phyloP scores from a whole-genome alignment of 2,113 vertebrate genomes.

The Clinocottus analis region DNA sequence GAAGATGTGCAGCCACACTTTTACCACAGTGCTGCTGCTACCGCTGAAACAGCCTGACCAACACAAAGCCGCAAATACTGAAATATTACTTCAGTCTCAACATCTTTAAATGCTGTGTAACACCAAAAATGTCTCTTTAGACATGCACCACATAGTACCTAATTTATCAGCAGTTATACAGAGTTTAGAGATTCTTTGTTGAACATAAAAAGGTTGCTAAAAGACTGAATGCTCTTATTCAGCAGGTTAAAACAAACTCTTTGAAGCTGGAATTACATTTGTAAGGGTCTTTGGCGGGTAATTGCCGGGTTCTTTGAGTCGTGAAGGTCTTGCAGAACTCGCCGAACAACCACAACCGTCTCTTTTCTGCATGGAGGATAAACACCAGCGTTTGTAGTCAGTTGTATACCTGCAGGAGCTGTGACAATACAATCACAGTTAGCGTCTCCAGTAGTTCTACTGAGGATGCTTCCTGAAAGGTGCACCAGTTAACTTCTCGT shows the following conservation, averaged over 20 bases:
- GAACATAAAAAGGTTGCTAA: not conserved
- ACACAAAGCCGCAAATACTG: not conserved
- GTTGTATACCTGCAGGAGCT: slow-evolving; percentile 22
- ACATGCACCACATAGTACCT: not conserved
- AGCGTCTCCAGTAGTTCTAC: slow-evolving; percentile 47
- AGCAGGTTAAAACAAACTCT: slow-evolving; percentile 15
- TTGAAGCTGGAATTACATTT: not conserved
- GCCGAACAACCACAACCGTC: slow-evolving; percentile 1
- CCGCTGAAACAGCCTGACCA: not conserved
- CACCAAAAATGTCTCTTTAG: not conserved
- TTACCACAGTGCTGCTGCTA: not conserved
- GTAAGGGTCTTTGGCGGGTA: not conserved
- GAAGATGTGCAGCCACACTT: slow-evolving; percentile 13
- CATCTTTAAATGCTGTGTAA: not conserved
- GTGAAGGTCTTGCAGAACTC: not conserved
- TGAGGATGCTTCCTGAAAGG: slow-evolving; percentile 53
- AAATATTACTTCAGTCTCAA: not conserved
- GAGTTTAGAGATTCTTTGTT: not conserved
- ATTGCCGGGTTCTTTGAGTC: not conserved
- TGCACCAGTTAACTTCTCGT: slow-evolving; percentile 67
- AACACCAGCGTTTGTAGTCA: slow-evolving; percentile 25
- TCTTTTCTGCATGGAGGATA: slow-evolving; percentile 10
- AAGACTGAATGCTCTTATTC: not conserved
- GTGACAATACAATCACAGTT: slow-evolving; percentile 59
- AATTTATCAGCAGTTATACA: not conserved